A percentile compares a stretch with the other conserved stretches of the same genome.
Evolutionary conservation across 2,888 invertebrate species (phyloP).

Genomic region (Galeruca laticollis): DNA sequence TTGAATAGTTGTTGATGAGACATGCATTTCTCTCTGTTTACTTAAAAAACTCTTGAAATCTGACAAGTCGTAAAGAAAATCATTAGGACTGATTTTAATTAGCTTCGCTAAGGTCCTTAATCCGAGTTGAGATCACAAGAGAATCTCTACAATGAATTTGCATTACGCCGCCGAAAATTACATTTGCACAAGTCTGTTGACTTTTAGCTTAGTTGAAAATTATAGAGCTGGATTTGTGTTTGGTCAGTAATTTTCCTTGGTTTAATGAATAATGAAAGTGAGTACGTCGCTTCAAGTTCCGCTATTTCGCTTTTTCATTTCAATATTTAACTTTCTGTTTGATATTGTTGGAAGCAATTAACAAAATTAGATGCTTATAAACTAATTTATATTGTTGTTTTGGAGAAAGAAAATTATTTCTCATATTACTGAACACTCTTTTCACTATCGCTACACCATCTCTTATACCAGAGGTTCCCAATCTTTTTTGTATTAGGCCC

Average conservation of each 20-base stretch:
- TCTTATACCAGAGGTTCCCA: too few relatives aligned
- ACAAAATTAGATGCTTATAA: background rate
- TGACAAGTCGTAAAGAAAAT: too few relatives aligned
- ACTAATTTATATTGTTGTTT: background rate
- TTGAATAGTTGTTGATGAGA: too few relatives aligned
- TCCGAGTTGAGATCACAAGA: conserved; percentile 23
- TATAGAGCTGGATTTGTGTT: conserved; percentile 40
- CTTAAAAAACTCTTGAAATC: too few relatives aligned
- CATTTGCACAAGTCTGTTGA: conserved; percentile 41
- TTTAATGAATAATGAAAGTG: conserved; percentile 46
- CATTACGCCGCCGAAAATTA: conserved; percentile 31
- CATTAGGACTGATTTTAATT: too few relatives aligned
- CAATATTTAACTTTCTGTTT: background rate
- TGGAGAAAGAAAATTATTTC: too few relatives aligned
- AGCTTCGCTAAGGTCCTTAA: too few relatives aligned
- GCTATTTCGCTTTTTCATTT: background rate
- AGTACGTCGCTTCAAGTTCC: conserved; percentile 42
- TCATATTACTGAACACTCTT: too few relatives aligned
- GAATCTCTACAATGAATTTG: conserved; percentile 28
- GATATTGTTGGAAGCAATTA: background rate
- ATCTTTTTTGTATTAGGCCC: too few relatives aligned
- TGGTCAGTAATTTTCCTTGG: conserved; percentile 46
- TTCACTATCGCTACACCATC: too few relatives aligned
- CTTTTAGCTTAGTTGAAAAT: conserved; percentile 40
- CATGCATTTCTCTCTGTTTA: too few relatives aligned